Evolutionary conservation across 2,797 vertebrate genomes (phyloP), one percentile per base, ranked within the genome.

Genomic region (Dallia pectoralis): DNA sequence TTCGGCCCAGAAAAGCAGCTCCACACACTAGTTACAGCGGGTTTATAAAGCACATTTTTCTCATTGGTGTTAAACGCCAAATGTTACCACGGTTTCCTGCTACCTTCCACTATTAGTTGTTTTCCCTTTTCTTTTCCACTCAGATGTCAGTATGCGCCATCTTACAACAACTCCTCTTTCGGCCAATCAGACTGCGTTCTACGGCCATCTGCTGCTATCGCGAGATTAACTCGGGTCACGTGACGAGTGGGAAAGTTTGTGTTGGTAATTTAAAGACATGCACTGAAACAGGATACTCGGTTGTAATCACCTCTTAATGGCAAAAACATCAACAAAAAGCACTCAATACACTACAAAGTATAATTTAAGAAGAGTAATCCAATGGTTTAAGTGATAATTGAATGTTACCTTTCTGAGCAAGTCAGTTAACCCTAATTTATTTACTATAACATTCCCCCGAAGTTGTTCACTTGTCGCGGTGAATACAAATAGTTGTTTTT

Each of bases 121-220:
- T 87, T 81, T 72, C 78, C 87, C 83, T 88, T 81, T 64, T 92
- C 86, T 90, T 81, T 88, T 91, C 87, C 86, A 92, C 92, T 96
- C 92, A 95, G 93, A 95, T 93, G 94, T 95, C 94, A 86, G 91
- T 94, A 88, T 92, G 95, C 95, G 96, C 96, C 96, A 97, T 98
- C 94, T 98, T 97, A 97, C 94, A 95, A 95, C 95, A 92, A 89
- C 89, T 80, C 81, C 85, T 22, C 66, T 77, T 77, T 73, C 82
- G 91, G 90, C 96, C 96, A 98, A 97, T 98, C 84, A 71, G 84
- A 71, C 74, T 78, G 80, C 76, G 81, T 77, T 53, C 69, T 73
- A 81, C 63, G 19, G 51, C 48, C 78, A 74, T 4, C 47, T 0
- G 15, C 1, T 11, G 40, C 16, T 91, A 73, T 94, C 95, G 94